These are phyloP conservation scores for Hemithea aestivaria DNA, from an alignment of 2,888 invertebrate species.

Conservation along the genomic window DNA sequence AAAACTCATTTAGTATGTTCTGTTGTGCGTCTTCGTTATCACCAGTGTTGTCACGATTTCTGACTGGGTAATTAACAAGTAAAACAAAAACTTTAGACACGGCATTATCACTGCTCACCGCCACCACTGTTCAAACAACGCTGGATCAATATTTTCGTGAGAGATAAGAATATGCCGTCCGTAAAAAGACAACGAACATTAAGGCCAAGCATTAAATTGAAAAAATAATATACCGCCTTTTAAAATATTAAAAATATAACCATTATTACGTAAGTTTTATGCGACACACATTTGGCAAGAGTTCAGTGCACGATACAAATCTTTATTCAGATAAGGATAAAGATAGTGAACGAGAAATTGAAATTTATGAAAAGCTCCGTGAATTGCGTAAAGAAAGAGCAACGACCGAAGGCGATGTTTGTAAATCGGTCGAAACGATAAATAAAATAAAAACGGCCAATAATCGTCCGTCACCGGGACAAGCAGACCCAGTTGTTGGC, in stretches of 20 bases:
- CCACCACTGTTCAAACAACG: conserved; percentile 34
- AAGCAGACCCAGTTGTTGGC: conserved; percentile 33
- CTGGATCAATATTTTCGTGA: conserved; percentile 47
- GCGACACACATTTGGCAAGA: conserved; percentile 3
- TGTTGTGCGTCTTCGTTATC: conserved; percentile 19
- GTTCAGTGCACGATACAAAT: conserved; percentile 41
- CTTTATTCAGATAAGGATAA: conserved; percentile 33
- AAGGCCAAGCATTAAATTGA: conserved; percentile 4
- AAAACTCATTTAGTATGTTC: conserved; percentile 3
- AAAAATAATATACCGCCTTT: too few species aligned
- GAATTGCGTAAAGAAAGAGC: conserved; percentile 47
- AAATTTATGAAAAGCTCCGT: conserved; percentile 12
- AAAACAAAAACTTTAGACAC: conserved; percentile 26
- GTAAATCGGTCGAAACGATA: conserved; percentile 42
- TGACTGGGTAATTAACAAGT: conserved; percentile 31
- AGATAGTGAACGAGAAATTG: conserved; percentile 10
- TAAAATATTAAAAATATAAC: too few species aligned
- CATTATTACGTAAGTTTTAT: conserved; percentile 11
- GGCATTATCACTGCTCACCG: conserved; percentile 28
- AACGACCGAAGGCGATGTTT: conserved; percentile 50
- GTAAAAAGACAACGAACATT: conserved; percentile 7
- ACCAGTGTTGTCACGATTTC: conserved; percentile 22
- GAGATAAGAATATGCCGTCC: conserved; percentile 14
- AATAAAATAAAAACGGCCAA: conserved; percentile 47
- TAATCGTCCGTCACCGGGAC: conserved; percentile 47